Evolutionary conservation across 92 coral and sea anemone genomes (phyloP), one percentile per base, ranked within the genome.

Genomic region (Virgularia gustaviana): DNA sequence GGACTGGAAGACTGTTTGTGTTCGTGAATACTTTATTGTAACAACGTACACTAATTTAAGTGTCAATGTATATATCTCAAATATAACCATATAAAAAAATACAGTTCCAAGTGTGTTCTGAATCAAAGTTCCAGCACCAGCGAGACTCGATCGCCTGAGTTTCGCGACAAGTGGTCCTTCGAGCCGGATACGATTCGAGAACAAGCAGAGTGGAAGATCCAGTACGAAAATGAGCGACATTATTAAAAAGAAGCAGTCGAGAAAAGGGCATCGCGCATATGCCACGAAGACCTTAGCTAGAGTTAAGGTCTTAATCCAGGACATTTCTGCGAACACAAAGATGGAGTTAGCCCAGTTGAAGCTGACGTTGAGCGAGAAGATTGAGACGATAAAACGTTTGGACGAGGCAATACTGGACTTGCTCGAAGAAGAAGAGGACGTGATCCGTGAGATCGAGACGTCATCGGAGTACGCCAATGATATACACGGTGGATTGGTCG

Each of bases 81-180:
- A n/a, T 16, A 47, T 47, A 47, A 47, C 16, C 23, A 47, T 47
- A 47, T 16, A 19, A 55, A 55, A 55, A 55, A 55, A 55, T 55
- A 55, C 62, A 55, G 62, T 55, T 33, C 62, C 62, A 55, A 4
- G 29, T 55, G 27, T n/a, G n/a, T n/a, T n/a, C n/a, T n/a, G n/a
- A n/a, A n/a, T n/a, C n/a, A n/a, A 11, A 29, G 27, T 16, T 33
- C 62, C 19, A 33, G 30, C 19, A 55, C 62, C 62, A 55, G 62
- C 62, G 62, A 19, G 64, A 57, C 36, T 57, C 31, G 25, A 57
- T 25, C 10, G 34, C 33, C 25, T 57, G 12, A 57, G 64, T 74
- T 59, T 51, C 59, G 71, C 47, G 55, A 74, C 9, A 74, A 70
- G 16, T 74, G 79, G 79, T 74, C 79, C 79, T 74, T 74, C 58